These are phyloP conservation scores for Dendronephthya gigantea DNA, from an alignment of 64 coral and sea anemone species.

Conservation along the genomic window DNA sequence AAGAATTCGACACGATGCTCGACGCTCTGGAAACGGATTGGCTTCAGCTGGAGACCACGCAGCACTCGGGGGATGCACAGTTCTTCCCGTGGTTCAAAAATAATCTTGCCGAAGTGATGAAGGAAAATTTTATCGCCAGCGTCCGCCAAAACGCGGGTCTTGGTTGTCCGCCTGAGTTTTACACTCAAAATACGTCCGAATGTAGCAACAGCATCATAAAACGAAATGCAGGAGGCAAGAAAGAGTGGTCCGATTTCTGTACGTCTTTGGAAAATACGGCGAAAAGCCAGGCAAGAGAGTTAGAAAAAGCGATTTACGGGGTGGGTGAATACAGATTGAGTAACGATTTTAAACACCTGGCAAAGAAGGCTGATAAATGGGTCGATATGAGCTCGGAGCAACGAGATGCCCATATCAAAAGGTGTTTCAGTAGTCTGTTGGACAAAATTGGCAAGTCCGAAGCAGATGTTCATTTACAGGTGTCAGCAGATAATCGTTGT, in stretches of 20 bases:
- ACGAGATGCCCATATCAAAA: conserved; percentile 19
- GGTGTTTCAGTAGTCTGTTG: neutral
- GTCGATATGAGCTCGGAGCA: neutral
- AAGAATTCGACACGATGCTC: no score
- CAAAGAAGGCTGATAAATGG: neutral
- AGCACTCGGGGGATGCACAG: conserved; percentile 15
- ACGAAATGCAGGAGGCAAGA: neutral
- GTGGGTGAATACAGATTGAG: conserved; percentile 6
- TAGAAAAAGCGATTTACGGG: neutral
- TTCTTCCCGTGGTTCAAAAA: neutral
- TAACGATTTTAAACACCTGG: conserved; percentile 21
- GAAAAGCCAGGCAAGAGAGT: neutral
- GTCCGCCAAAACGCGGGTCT: no score
- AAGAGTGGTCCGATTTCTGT: conserved; percentile 28
- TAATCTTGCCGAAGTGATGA: conserved; percentile 4
- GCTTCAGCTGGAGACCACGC: neutral
- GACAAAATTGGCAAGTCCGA: neutral
- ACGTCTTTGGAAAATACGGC: neutral
- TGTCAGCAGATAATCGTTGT: neutral
- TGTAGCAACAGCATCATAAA: conserved; percentile 1
- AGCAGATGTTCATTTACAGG: neutral
- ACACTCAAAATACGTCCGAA: no score
- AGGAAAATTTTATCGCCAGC: neutral
- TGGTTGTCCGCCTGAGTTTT: no score
- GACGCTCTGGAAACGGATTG: conserved; percentile 11